phyloP scores from a whole-genome alignment of 2,113 vertebrate species.

The Zeus faber region DNA sequence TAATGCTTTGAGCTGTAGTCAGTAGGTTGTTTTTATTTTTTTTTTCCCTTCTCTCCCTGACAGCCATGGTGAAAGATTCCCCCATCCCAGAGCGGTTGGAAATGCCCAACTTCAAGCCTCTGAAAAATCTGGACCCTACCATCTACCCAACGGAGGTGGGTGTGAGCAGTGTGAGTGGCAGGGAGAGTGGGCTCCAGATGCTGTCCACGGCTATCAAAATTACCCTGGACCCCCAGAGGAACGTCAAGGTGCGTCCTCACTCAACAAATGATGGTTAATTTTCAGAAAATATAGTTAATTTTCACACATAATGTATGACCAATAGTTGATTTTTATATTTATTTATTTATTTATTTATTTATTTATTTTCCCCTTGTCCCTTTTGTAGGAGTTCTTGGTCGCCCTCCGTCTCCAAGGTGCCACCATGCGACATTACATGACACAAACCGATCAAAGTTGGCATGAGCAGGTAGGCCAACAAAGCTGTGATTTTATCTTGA shows the following conservation, averaged over 20 bases:
- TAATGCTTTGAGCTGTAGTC: too few species aligned
- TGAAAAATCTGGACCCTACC: conserved; percentile 78
- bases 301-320: too few species aligned
- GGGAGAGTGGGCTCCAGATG: conserved; percentile 77
- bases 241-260: conserved; percentile 81
- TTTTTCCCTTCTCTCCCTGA: not conserved
- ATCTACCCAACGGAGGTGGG: conserved; percentile 88
- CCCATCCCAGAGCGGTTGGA: conserved; percentile 74
- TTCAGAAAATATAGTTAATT: not conserved
- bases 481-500: too few species aligned
- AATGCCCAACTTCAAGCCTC: conserved; percentile 77
- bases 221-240: conserved; percentile 83
- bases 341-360: too few species aligned
- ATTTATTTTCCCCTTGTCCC: not conserved
- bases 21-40: not conserved
- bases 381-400: conserved; percentile 84
- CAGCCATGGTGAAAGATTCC: conserved; percentile 79
- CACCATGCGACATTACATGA: conserved; percentile 83
- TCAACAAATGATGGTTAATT: too few species aligned
- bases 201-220: conserved; percentile 86
- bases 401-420: conserved; percentile 84
- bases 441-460: conserved; percentile 84
- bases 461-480: conserved; percentile 89
- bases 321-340: too few species aligned
- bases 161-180: conserved; percentile 71